Base-by-base conservation (phyloP, 2,797 vertebrate species). In the Pitangus sulphuratus region DNA sequence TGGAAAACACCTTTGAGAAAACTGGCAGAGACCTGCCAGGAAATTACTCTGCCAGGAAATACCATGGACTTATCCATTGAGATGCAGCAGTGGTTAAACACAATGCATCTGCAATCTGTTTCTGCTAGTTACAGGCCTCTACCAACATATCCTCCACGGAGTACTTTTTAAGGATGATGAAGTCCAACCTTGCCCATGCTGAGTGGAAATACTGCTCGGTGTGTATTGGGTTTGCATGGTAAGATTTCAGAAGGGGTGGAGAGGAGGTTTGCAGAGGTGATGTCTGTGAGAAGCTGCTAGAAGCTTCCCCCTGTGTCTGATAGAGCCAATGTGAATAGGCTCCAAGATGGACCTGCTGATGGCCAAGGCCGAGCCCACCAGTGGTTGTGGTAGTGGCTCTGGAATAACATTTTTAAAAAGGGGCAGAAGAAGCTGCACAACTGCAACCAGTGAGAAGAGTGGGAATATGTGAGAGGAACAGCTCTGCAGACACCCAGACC, bases 341-440 rank as follows among this genome's bases (percentile, higher is more conserved):
- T 87, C 22, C n/a, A 39, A 17, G 28, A 15, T 10, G 8, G 11
- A 33, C 1, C 8, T 12, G 26, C 37, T 0, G 0, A 44, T 28
- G 37, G 19, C 19, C 15, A 21, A 30, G 24, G 44, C 24, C 30
- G 5, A 84, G 21, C 9, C n/a, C 33, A 18, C 28, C 13, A 35
- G 11, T 1, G 4, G 11, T 7, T 2, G 16, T 15, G 15, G 22
- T 19, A 51, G 19, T 0, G 0, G 12, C 26, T 24, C 58, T 62
- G n/a, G 3, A n/a, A 57, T 57, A 83, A 15, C 2, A 31, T 13
- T 62, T 50, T 50, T 25, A 50, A 60, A n/a, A 65, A 58, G 11
- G 6, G 24, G 15, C 5, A 51, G 8, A 28, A 75, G 78, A 42
- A 56, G 11, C 30, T 44, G 20, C 19, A 25, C 12, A 24, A 2